These are phyloP conservation scores for Kryptopterus vitreolus DNA, from an alignment of 2,797 vertebrate species.

Conservation along the genomic window DNA sequence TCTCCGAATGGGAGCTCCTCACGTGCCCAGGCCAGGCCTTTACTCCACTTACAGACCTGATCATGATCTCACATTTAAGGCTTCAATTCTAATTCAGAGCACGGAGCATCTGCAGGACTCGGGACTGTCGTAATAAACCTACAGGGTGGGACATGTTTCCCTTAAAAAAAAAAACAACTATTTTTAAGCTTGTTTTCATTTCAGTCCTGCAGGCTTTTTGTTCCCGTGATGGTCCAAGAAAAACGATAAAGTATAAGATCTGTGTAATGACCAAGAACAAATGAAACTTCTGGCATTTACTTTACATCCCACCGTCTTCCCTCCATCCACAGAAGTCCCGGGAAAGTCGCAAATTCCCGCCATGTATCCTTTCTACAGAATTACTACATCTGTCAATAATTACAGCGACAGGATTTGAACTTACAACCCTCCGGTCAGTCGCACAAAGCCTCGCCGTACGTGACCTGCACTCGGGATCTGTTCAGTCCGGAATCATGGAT, in stretches of 20 bases:
- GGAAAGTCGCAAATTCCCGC: not conserved
- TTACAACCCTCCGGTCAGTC: not conserved
- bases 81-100: not conserved
- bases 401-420: too few species aligned
- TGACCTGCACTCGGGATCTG: not conserved
- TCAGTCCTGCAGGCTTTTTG: too few species aligned
- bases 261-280: not conserved
- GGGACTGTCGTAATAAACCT: not conserved
- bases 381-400: conserved; percentile 18
- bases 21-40: conserved; percentile 48
- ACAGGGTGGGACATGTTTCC: not conserved
- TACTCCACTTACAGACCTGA: conserved; percentile 43
- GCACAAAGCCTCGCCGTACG: not conserved
- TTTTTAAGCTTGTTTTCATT: too few species aligned
- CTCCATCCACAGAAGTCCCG: not conserved
- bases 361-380: not conserved
- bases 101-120: not conserved
- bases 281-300: conserved; percentile 5
- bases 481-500: not conserved
- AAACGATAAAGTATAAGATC: not conserved
- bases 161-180: not conserved
- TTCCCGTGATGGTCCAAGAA: not conserved
- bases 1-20: conserved; percentile 40
- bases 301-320: not conserved
- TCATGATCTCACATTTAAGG: conserved; percentile 35